Evolutionary conservation across 2,797 vertebrate species (phyloP).

Genomic region (Holocentrus rufus): DNA sequence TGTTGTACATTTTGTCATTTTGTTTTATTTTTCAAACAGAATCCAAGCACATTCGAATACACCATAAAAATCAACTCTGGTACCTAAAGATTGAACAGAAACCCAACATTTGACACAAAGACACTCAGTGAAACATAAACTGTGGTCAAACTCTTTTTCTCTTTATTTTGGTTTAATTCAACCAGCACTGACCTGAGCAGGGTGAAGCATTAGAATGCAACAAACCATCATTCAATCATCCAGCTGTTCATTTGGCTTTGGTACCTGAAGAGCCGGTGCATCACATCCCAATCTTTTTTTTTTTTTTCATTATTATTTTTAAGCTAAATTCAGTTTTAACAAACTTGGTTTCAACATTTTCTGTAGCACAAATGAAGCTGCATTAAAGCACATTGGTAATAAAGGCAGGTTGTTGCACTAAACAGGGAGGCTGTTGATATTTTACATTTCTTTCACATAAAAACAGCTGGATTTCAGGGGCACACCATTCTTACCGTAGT

Average conservation of each 20-base stretch:
- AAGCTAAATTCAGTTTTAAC: not conserved
- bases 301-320: not conserved
- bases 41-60: too few relatives aligned
- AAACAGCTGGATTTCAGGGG: not conserved
- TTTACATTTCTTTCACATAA: not conserved
- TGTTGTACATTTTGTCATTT: too few relatives aligned
- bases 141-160: conserved; percentile 19
- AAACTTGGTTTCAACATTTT: conserved; percentile 3
- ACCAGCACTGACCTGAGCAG: conserved; percentile 36
- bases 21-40: too few relatives aligned
- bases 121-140: conserved; percentile 38
- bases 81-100: conserved; percentile 32
- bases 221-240: conserved; percentile 5
- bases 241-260: conserved; percentile 40
- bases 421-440: not conserved
- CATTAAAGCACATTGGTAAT: conserved; percentile 53
- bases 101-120: conserved; percentile 18
- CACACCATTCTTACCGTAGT: not conserved
- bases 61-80: too few relatives aligned
- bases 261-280: conserved; percentile 30
- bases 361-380: conserved; percentile 33
- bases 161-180: conserved; percentile 59
- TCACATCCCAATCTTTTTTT: not conserved
- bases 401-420: conserved; percentile 1
- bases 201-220: conserved; percentile 5